Evolutionary conservation across 1,140 invertebrate genomes (phyloP).

Genomic region (Cherax destructor): DNA sequence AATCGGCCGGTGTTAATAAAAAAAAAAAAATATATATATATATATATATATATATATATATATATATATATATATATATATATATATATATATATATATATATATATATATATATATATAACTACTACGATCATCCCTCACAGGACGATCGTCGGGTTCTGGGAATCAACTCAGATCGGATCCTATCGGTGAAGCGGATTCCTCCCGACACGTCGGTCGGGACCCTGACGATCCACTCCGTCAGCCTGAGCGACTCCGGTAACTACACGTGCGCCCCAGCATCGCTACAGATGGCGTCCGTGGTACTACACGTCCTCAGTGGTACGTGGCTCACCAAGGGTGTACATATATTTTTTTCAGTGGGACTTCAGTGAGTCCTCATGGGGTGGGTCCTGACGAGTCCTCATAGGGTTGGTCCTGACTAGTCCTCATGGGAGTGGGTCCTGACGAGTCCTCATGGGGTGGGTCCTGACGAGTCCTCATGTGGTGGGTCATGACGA

Average conservation of each 20-base stretch:
- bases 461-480: background rate
- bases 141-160: slow-evolving; percentile 57
- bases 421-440: background rate
- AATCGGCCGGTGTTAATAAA: too few species aligned
- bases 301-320: slow-evolving; percentile 69
- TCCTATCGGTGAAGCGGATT: slow-evolving; percentile 11
- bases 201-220: slow-evolving; percentile 55
- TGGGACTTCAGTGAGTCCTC: background rate
- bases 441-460: background rate
- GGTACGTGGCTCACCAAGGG: slow-evolving; percentile 26
- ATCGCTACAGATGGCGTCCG: slow-evolving; percentile 74
- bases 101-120: too few species aligned
- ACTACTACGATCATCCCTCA: too few species aligned
- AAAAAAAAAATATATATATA: too few species aligned
- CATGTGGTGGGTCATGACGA: background rate
- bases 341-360: too few species aligned
- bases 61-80: too few species aligned
- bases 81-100: too few species aligned
- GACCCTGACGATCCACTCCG: slow-evolving; percentile 73
- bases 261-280: slow-evolving; percentile 75
- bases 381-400: background rate
- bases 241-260: slow-evolving; percentile 73
- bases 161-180: slow-evolving; percentile 7
- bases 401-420: too few species aligned
- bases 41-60: too few species aligned